Percentiles rank a stretch among this genome's conserved stretches.
Conservation (phyloP, 2,113 vertebrate species). For the Amblyornis subalaris region DNA sequence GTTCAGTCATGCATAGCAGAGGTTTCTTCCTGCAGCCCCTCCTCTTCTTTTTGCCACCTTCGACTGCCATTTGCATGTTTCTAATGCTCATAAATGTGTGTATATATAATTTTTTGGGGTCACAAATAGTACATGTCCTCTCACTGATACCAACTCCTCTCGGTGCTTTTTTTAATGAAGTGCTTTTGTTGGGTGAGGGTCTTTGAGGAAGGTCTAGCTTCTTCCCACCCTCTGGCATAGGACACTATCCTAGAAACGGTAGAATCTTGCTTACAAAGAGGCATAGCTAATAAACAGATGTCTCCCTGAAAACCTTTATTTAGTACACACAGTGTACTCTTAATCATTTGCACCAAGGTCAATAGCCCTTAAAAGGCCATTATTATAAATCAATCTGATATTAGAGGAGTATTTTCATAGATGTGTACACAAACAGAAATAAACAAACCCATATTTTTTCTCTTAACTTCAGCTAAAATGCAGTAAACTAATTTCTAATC, state of each 20-base stretch:
- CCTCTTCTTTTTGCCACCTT: background rate
- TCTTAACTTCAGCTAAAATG: background rate
- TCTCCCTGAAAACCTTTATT: conserved; percentile 33
- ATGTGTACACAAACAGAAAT: background rate
- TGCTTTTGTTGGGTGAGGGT: background rate
- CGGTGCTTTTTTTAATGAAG: background rate
- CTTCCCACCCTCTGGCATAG: background rate
- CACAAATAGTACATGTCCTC: background rate
- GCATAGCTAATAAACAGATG: background rate
- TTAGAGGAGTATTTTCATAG: background rate
- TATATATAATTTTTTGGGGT: background rate
- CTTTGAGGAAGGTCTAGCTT: background rate
- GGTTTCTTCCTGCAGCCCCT: background rate
- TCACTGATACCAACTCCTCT: background rate
- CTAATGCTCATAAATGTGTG: background rate
- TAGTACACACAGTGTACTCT: background rate
- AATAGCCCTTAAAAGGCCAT: background rate
- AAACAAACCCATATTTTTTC: background rate
- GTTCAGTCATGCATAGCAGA: background rate
- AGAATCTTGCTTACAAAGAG: background rate
- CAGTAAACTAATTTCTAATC: background rate
- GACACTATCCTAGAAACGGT: background rate
- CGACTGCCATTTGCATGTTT: background rate
- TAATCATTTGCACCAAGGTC: conserved; percentile 17
- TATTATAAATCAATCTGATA: conserved; percentile 22